phyloP scores from a whole-genome alignment of 2,113 vertebrate species.

The Junco hyemalis region DNA sequence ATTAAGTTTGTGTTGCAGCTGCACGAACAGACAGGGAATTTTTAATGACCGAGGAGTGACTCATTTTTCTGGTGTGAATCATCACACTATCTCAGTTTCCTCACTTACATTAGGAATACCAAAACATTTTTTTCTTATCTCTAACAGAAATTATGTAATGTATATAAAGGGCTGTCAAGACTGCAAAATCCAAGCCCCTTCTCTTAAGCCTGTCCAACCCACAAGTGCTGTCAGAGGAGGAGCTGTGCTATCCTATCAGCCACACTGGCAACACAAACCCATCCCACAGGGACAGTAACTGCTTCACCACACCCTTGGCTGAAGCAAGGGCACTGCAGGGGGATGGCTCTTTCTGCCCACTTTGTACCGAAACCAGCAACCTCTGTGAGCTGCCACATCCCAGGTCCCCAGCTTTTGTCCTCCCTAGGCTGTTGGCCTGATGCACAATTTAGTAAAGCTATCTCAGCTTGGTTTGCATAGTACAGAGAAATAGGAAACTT shows the following conservation, averaged over 20 bases:
- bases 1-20: neutral
- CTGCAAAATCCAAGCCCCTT: neutral
- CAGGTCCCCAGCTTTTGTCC: neutral
- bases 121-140: neutral
- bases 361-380: neutral
- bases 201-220: neutral
- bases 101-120: neutral
- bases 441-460: rapidly evolving
- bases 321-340: neutral
- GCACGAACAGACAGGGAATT: neutral
- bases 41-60: neutral
- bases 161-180: neutral
- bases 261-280: neutral
- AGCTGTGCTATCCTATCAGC: neutral
- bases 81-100: neutral
- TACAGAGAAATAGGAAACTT: neutral
- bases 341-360: neutral
- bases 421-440: neutral
- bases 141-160: neutral
- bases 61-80: neutral
- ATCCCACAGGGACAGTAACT: rapidly evolving
- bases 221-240: neutral
- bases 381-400: neutral
- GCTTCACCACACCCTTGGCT: neutral
- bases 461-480: neutral